Evolutionary conservation across 2,888 invertebrate genomes (phyloP), one percentile per base, ranked within the genome.

Genomic region (Pyrrhia umbra): DNA sequence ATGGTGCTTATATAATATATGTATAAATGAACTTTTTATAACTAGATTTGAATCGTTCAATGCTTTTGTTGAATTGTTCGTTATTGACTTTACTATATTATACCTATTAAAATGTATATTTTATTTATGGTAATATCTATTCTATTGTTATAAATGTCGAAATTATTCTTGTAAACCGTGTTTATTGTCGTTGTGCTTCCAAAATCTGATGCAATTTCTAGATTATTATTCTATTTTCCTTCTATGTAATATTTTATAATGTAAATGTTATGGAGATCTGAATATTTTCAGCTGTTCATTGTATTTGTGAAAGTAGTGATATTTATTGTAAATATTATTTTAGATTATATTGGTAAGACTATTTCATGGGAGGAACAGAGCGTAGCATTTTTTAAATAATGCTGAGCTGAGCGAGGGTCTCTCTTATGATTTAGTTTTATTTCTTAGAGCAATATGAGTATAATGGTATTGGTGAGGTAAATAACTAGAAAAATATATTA

Each of bases 241-340:
- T 61, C n/a, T 63, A 43, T 13, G 15, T 65, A 71, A 61, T 27
- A 62, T 75, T 75, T 66, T 61, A 51, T 66, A 59, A 51, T 40
- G n/a, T 47, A 49, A 61, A 65, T 61, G 54, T 65, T 68, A 58
- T 64, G 57, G 61, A 75, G 82, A 81, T 79, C 73, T 81, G 82
- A 80, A 63, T 66, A 57, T 63, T 70, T 49, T 70, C 63, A 56
- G 49, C 42, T 47, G 30, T 63, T 45, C 51, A 61, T 39, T 62
- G 51, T 72, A 43, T 66, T 61, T 47, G 59, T 34, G 25, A 68
- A 50, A 64, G 8, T 73, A 75, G 68, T 71, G 64, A 70, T 82
- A 76, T 80, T 81, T 79, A 75, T 77, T 82, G 80, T 83, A 83
- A 73, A 80, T 80, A 81, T 71, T n/a, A 70, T 21, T 45, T 49